Percentiles rank a stretch among this genome's conserved stretches.
phyloP scores from a whole-genome alignment of 1,140 invertebrate genomes.

The Polypedilum pembai region DNA sequence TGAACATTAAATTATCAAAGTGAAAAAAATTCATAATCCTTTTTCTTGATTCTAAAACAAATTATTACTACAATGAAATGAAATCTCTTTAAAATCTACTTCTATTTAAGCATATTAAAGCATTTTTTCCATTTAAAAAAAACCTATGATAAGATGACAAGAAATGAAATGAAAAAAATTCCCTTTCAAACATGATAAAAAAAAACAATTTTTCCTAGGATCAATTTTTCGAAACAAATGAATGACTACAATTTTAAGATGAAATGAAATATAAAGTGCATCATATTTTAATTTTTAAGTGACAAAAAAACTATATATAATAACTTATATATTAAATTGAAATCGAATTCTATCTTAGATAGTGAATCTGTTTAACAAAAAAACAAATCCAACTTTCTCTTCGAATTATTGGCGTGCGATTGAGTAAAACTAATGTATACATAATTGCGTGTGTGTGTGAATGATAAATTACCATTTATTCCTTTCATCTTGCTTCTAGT shows the following conservation, averaged over 20 bases:
- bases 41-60: conserved; percentile 18
- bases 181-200: background rate
- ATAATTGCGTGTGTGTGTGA: too few relatives aligned
- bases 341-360: background rate
- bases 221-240: conserved; percentile 10
- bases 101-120: background rate
- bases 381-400: too few relatives aligned
- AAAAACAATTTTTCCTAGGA: conserved; percentile 18
- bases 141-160: background rate
- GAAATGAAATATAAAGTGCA: background rate
- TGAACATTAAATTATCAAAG: conserved; percentile 10
- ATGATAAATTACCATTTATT: too few relatives aligned
- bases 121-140: conserved; percentile 3
- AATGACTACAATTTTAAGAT: conserved; percentile 7
- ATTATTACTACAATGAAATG: too few relatives aligned
- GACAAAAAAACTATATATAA: too few relatives aligned
- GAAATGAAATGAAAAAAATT: too few relatives aligned
- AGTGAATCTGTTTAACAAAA: background rate
- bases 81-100: background rate
- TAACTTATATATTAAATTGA: background rate
- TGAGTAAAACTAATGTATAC: background rate
- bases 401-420: background rate
- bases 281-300: background rate
- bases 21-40: conserved; percentile 19
- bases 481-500: too few relatives aligned